phyloP scores from a whole-genome alignment of 2,113 vertebrate species.

The Lepisosteus osseus region DNA sequence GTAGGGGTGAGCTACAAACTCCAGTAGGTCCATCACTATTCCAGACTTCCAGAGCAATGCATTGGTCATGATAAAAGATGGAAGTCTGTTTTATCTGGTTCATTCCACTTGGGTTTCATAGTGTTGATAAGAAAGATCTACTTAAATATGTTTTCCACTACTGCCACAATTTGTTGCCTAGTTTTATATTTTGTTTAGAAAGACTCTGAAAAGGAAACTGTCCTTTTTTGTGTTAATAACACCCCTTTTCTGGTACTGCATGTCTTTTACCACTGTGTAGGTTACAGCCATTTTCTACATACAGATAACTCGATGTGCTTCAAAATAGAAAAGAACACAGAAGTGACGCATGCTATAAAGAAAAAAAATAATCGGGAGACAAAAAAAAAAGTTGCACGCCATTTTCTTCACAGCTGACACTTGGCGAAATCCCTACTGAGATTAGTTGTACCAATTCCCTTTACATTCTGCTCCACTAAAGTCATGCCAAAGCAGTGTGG shows the following conservation, averaged over 20 bases:
- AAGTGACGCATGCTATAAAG: slow-evolving; percentile 1
- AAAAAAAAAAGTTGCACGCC: slow-evolving; percentile 24
- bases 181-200: too few species aligned
- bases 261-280: slow-evolving; percentile 31
- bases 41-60: too few species aligned
- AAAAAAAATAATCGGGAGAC: slow-evolving; percentile 16
- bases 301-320: slow-evolving; percentile 23
- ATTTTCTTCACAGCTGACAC: slow-evolving; percentile 18
- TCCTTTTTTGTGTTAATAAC: neutral
- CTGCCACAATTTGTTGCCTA: too few species aligned
- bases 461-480: neutral
- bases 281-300: slow-evolving; percentile 41
- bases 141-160: too few species aligned
- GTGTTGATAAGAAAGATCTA: too few species aligned
- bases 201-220: slow-evolving; percentile 21
- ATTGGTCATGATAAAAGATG: too few species aligned
- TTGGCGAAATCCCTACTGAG: slow-evolving; percentile 27
- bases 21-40: too few species aligned
- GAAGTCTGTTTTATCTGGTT: too few species aligned
- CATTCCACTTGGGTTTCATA: too few species aligned
- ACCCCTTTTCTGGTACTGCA: neutral
- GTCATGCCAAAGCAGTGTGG: slow-evolving; percentile 39
- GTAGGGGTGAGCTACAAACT: too few species aligned
- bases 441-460: slow-evolving; percentile 21
- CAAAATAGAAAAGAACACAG: slow-evolving; percentile 18